Conservation (phyloP, 1,140 invertebrate species). For the Meloidogyne exigua region DNA sequence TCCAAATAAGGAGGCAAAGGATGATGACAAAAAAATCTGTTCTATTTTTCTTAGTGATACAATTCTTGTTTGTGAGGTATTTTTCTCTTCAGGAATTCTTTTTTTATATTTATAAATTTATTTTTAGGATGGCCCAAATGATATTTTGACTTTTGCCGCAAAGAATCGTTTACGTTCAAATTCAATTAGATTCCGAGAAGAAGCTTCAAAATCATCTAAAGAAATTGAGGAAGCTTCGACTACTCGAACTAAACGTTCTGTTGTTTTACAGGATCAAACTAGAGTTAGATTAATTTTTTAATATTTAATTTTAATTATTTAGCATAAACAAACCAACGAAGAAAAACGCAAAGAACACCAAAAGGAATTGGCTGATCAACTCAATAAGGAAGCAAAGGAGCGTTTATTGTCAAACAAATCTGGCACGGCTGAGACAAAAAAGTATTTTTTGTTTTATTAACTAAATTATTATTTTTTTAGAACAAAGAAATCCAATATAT, state of each 20-base stretch:
- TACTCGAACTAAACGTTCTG: constrained; percentile 82
- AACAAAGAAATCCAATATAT: constrained; percentile 82
- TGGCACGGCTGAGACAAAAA: constrained; percentile 76
- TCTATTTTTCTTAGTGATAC: constrained; percentile 95
- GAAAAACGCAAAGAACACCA: constrained; percentile 96
- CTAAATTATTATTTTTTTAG: constrained; percentile 24
- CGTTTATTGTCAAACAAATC: constrained; percentile 79
- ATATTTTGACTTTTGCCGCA: constrained; percentile 84
- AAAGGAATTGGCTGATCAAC: constrained; percentile 81
- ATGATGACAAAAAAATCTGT: constrained; percentile 83
- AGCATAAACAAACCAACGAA: constrained; percentile 85
- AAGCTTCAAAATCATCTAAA: constrained; percentile 73
- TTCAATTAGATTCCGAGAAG: constrained; percentile 86
- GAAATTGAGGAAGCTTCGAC: constrained; percentile 74
- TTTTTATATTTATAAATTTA: constrained; percentile 4
- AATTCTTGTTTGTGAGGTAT: constrained; percentile 82
- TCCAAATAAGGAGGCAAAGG: constrained; percentile 76
- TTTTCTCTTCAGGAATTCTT: background rate
- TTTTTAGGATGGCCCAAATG: constrained; percentile 74
- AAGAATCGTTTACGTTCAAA: constrained; percentile 86
- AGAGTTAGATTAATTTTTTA: constrained; percentile 69
- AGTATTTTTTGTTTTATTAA: constrained; percentile 70
- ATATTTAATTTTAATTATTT: background rate
- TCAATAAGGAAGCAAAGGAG: constrained; percentile 89
- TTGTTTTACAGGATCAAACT: constrained; percentile 89